Evolutionary conservation across 2,113 vertebrate species (phyloP).

Genomic region (Crotalus tigris): DNA sequence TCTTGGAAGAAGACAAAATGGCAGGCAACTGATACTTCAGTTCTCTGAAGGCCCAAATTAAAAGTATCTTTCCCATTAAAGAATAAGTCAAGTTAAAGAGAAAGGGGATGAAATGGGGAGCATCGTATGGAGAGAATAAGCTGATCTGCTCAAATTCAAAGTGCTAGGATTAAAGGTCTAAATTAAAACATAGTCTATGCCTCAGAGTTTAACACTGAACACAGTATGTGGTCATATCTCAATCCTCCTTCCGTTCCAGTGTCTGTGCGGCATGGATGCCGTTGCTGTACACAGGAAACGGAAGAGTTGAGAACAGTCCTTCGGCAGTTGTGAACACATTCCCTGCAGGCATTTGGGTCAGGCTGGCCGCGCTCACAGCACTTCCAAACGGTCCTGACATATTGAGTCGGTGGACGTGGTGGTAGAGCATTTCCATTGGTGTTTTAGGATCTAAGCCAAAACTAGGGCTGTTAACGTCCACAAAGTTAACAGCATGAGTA

Average conservation of each 20-base stretch:
- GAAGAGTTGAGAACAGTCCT: constrained; percentile 96
- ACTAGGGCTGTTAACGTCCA: constrained; percentile 88
- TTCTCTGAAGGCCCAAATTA: constrained; percentile 87
- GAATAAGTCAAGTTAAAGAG: constrained; percentile 82
- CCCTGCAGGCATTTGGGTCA: constrained; percentile 90
- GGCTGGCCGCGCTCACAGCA: constrained; percentile 81
- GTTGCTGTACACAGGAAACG: constrained; percentile 98
- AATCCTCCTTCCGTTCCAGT: constrained; percentile 98
- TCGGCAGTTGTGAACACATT: constrained; percentile 97
- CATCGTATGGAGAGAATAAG: constrained; percentile 83
- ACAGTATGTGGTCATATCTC: constrained; percentile 85
- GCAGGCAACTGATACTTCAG: constrained; percentile 83
- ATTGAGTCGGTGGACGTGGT: constrained; percentile 97
- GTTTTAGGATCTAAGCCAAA: constrained; percentile 98
- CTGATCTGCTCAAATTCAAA: constrained; percentile 96
- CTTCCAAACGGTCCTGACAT: constrained; percentile 93
- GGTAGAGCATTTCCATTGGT: constrained; percentile 99
- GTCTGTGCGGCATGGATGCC: constrained; percentile 95
- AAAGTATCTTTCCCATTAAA: constrained; percentile 85
- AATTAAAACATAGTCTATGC: constrained; percentile 85
- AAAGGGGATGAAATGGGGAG: constrained; percentile 73
- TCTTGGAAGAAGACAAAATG: constrained; percentile 79
- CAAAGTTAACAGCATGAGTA: constrained; percentile 93
- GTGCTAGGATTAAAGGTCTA: constrained; percentile 93
- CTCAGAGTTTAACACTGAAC: constrained; percentile 81